Evolutionary conservation across 2,113 vertebrate genomes (phyloP).

Genomic region (Pachycephala philippinensis): DNA sequence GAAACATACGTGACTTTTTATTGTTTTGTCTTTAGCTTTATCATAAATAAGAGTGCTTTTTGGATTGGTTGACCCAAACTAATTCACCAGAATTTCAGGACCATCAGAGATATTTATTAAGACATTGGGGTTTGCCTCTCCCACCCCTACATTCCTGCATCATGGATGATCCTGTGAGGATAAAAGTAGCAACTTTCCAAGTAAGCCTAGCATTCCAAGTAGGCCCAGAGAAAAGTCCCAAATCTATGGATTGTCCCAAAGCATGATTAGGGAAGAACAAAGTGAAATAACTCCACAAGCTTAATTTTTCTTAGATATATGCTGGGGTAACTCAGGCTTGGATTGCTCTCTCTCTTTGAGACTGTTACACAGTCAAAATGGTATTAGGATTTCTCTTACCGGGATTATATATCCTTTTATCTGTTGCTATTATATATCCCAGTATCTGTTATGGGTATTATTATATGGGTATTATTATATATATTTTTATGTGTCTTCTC

Average conservation of each 20-base stretch:
- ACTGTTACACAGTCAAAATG: not conserved
- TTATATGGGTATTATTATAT: not conserved
- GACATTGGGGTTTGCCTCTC: not conserved
- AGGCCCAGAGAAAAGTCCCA: not conserved
- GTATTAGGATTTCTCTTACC: not conserved
- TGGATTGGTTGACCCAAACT: not conserved
- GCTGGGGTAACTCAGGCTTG: not conserved
- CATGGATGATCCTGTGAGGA: not conserved
- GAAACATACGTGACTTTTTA: not conserved
- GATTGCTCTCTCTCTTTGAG: not conserved
- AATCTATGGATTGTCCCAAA: not conserved
- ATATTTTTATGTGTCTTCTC: not conserved
- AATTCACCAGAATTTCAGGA: not conserved
- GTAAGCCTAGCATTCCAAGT: not conserved
- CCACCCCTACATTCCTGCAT: fast-evolving
- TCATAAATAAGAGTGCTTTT: not conserved
- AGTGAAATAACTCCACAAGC: not conserved
- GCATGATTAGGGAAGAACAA: not conserved
- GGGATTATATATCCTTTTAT: not conserved
- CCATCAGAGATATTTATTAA: not conserved
- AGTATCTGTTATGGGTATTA: not conserved
- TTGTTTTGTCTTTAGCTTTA: not conserved
- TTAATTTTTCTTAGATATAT: not conserved
- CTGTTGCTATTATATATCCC: not conserved
- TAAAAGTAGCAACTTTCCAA: not conserved